These are phyloP conservation scores for Teleogryllus oceanicus DNA, from an alignment of 2,888 invertebrate genomes.

Conservation along the genomic window DNA sequence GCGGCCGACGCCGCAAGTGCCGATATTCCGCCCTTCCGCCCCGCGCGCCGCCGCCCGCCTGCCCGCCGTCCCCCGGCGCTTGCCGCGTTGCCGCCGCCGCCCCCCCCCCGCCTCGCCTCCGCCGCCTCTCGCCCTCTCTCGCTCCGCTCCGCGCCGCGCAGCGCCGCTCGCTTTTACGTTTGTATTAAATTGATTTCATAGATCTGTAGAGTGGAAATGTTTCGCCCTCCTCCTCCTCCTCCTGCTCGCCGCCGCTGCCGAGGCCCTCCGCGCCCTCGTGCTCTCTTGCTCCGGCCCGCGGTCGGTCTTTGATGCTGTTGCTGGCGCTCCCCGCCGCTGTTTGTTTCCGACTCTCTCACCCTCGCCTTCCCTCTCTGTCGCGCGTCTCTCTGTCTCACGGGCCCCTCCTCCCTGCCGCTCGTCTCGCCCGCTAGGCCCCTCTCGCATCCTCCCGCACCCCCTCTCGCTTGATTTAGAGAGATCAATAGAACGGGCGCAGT, in stretches of 20 bases:
- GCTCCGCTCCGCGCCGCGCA: neutral
- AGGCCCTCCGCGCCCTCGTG: constrained; percentile 6
- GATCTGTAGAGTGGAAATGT: constrained; percentile 18
- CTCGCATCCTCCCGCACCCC: neutral
- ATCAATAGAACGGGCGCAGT: constrained; percentile 21
- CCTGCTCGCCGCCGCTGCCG: neutral
- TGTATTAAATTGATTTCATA: constrained; percentile 18
- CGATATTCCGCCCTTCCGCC: too few relatives aligned
- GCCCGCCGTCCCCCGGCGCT: neutral
- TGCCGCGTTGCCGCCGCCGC: neutral
- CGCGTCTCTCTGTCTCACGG: neutral
- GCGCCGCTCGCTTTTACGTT: neutral
- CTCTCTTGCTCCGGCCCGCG: neutral
- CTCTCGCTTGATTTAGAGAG: constrained; percentile 23
- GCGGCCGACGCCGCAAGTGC: too few relatives aligned
- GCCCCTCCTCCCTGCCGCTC: neutral
- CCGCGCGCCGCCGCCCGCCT: neutral
- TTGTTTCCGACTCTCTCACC: constrained; percentile 6
- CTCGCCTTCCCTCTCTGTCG: neutral
- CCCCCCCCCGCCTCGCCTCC: neutral
- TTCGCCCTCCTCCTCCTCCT: neutral
- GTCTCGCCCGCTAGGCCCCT: neutral
- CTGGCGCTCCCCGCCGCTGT: constrained; percentile 6
- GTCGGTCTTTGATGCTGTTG: constrained; percentile 24
- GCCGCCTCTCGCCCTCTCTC: neutral